A percentile compares a stretch with the other conserved stretches of the same genome.
These are phyloP conservation scores for Nestor notabilis DNA, from an alignment of 2,113 vertebrate species.

Conservation along the genomic window DNA sequence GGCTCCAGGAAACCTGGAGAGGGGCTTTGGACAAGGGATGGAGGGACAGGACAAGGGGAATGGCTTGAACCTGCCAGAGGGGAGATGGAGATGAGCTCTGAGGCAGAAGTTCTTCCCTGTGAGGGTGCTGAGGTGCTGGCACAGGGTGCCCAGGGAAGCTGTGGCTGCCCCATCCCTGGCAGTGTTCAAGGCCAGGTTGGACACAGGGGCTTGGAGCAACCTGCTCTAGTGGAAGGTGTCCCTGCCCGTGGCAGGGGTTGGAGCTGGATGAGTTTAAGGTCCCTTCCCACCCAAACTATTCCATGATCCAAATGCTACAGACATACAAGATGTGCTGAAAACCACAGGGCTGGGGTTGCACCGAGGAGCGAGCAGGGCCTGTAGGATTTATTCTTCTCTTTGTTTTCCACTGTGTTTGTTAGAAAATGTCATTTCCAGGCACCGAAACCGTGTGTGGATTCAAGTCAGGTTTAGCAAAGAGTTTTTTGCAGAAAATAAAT, in stretches of 20 bases:
- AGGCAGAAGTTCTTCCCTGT: too few relatives aligned
- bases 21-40: too few relatives aligned
- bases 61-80: too few relatives aligned
- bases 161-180: too few relatives aligned
- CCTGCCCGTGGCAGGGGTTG: not conserved
- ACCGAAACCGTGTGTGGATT: conserved; percentile 29
- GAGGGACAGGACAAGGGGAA: too few relatives aligned
- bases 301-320: not conserved
- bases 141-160: too few relatives aligned
- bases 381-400: not conserved
- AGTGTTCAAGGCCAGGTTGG: too few relatives aligned
- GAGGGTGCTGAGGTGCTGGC: too few relatives aligned
- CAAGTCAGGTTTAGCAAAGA: conserved; percentile 52
- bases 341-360: not conserved
- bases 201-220: not conserved
- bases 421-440: conserved; percentile 41
- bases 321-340: not conserved
- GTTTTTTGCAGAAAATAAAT: conserved; percentile 46
- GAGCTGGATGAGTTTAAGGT: not conserved
- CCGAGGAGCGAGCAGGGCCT: not conserved
- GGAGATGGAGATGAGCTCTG: too few relatives aligned
- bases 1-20: too few relatives aligned
- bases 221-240: not conserved
- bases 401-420: conserved; percentile 14
- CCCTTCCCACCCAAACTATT: not conserved